Percentiles rank a stretch among this genome's conserved stretches.
phyloP scores from a whole-genome alignment of 2,113 vertebrate genomes.

The Calypte anna region DNA sequence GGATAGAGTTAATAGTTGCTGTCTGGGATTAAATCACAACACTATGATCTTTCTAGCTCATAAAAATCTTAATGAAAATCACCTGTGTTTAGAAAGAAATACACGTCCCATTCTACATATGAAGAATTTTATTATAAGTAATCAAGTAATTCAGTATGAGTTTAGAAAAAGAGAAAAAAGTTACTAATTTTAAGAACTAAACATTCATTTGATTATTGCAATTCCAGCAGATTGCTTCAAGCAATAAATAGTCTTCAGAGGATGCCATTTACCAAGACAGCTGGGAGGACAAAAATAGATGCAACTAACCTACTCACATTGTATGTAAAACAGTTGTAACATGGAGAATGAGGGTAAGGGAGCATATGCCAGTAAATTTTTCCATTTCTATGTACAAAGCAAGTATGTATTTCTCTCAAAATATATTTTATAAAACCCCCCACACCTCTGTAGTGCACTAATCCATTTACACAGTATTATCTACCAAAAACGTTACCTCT shows the following conservation, averaged over 20 bases:
- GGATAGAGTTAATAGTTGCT: no score
- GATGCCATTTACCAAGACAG: constrained; percentile 73
- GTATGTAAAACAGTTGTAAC: constrained; percentile 59
- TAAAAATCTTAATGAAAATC: background rate
- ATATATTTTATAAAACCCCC: background rate
- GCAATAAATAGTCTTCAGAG: constrained; percentile 56
- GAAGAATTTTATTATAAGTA: background rate
- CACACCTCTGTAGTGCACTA: background rate
- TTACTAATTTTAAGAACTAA: constrained; percentile 40
- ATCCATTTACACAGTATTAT: background rate
- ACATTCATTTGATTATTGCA: constrained; percentile 36
- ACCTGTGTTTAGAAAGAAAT: constrained; percentile 2
- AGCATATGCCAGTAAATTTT: constrained; percentile 14
- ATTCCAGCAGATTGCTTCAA: constrained; percentile 59
- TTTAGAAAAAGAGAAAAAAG: constrained; percentile 1
- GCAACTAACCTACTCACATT: constrained; percentile 37
- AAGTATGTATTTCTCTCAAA: background rate
- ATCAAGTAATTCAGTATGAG: background rate
- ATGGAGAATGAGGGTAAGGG: background rate
- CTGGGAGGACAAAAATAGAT: constrained; percentile 83
- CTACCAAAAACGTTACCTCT: constrained; percentile 24
- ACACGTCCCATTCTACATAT: background rate
- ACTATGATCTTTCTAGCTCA: background rate
- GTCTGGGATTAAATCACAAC: no score
- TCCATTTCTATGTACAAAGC: constrained; percentile 6